A percentile compares a stretch with the other conserved stretches of the same genome.
Evolutionary conservation across 2,113 vertebrate species (phyloP).

Genomic region (Scytalopus superciliaris): DNA sequence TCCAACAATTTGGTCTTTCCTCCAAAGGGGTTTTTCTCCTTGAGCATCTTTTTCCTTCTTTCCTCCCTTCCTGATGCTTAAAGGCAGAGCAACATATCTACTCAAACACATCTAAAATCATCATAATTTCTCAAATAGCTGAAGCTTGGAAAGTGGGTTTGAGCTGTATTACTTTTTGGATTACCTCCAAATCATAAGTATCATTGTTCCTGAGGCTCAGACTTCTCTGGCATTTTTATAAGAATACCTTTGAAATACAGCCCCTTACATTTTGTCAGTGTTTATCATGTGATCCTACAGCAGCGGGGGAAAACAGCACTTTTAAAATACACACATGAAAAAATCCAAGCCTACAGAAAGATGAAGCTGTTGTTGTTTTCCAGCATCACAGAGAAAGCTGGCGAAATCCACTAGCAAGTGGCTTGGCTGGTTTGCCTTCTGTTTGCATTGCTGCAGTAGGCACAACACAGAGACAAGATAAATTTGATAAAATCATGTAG

Average conservation of each 20-base stretch:
- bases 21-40: slow-evolving; percentile 52
- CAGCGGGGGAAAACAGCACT: background rate
- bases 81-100: slow-evolving; percentile 33
- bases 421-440: background rate
- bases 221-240: background rate
- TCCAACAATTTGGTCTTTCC: slow-evolving; percentile 57
- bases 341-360: background rate
- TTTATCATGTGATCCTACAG: background rate
- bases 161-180: background rate
- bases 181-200: background rate
- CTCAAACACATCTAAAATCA: background rate
- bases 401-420: background rate
- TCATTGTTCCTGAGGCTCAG: background rate
- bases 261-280: background rate
- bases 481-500: background rate
- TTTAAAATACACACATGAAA: background rate
- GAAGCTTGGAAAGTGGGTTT: background rate
- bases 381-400: background rate
- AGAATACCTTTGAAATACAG: background rate
- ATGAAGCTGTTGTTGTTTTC: background rate
- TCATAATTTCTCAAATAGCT: background rate
- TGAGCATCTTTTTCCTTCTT: background rate
- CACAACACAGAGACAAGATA: background rate
- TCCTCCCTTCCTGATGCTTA: background rate
- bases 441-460: background rate